phyloP scores from a whole-genome alignment of 2,113 vertebrate species.

The Promerops cafer region DNA sequence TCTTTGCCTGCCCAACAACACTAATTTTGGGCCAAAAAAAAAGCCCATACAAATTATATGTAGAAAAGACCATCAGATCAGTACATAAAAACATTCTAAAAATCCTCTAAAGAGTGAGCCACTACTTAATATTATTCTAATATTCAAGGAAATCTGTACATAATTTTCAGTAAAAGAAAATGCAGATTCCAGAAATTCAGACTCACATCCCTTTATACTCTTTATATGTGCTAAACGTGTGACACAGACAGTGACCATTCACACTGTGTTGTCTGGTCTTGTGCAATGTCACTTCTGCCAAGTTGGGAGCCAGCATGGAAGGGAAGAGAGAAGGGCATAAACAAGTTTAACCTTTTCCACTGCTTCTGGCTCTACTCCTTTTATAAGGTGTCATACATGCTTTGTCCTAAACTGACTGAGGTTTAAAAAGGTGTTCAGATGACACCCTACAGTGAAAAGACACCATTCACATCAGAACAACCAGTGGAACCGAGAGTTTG shows the following conservation, averaged over 20 bases:
- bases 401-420: not conserved
- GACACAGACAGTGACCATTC: not conserved
- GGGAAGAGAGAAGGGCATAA: not conserved
- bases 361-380: not conserved
- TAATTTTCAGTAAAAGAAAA: not conserved
- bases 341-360: not conserved
- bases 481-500: not conserved
- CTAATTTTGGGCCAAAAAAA: not conserved
- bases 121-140: not conserved
- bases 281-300: not conserved
- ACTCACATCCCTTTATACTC: not conserved
- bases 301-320: not conserved
- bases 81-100: not conserved
- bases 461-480: not conserved
- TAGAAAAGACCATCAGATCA: not conserved
- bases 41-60: not conserved
- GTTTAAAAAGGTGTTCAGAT: not conserved
- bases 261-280: not conserved
- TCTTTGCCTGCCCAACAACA: not conserved
- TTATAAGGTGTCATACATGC: not conserved
- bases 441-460: not conserved
- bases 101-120: not conserved
- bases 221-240: accelerated
- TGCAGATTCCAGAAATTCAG: not conserved
- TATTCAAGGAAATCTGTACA: not conserved